Evolutionary conservation across 2,888 invertebrate genomes (phyloP).

Genomic region (Bibio marci): DNA sequence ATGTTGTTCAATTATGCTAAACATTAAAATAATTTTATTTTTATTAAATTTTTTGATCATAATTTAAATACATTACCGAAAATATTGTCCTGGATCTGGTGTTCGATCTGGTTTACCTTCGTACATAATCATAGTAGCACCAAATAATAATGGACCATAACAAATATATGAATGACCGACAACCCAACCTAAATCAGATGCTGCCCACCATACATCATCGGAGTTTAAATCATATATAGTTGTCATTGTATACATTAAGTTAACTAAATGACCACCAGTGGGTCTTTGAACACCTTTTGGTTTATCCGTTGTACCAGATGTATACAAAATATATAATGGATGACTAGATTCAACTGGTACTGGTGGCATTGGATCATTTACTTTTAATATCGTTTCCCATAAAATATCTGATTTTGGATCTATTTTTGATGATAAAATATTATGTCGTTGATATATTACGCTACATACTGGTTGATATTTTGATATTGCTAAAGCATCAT

Average conservation of each 20-base stretch:
- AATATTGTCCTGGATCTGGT: slow-evolving; percentile 83
- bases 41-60: background rate
- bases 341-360: slow-evolving; percentile 72
- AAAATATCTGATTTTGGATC: slow-evolving; percentile 49
- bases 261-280: slow-evolving; percentile 74
- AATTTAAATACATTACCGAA: slow-evolving; percentile 54
- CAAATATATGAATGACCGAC: slow-evolving; percentile 92
- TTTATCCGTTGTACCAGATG: slow-evolving; percentile 69
- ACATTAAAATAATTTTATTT: background rate
- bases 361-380: slow-evolving; percentile 54
- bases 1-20: slow-evolving; percentile 72
- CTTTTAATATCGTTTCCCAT: slow-evolving; percentile 56
- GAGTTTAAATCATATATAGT: slow-evolving; percentile 61
- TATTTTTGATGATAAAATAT: slow-evolving; percentile 44
- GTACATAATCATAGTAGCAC: slow-evolving; percentile 63
- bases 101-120: slow-evolving; percentile 93
- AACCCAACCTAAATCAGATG: slow-evolving; percentile 82
- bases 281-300: slow-evolving; percentile 71
- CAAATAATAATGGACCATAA: slow-evolving; percentile 72
- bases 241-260: slow-evolving; percentile 70
- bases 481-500: slow-evolving; percentile 50
- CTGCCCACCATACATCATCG: slow-evolving; percentile 80
- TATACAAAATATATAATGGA: slow-evolving; percentile 81
- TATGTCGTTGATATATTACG: slow-evolving; percentile 65
- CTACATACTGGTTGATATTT: slow-evolving; percentile 58